phyloP scores from a whole-genome alignment of 2,888 invertebrate species.

The Hirtodrosophila alboralis region DNA sequence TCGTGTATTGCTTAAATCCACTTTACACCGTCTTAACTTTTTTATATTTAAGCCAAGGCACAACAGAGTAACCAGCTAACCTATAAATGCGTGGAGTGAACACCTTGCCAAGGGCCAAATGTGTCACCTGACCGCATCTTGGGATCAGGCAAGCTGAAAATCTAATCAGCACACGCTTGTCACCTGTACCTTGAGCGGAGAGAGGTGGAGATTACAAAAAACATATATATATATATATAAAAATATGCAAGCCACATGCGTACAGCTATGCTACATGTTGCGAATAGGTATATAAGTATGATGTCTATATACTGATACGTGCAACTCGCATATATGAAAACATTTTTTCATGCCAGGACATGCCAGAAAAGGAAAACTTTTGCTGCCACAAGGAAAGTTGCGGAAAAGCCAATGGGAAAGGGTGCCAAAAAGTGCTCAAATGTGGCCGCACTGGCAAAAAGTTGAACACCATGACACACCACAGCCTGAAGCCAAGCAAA shows the following conservation, averaged over 20 bases:
- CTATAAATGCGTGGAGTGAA: constrained; percentile 41
- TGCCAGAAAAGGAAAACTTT: constrained; percentile 53
- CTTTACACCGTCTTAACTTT: too few relatives aligned
- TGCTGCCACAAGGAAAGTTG: constrained; percentile 44
- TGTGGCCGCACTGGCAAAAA: constrained; percentile 43
- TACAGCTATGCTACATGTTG: neutral
- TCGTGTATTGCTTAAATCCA: too few relatives aligned
- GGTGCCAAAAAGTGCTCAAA: constrained; percentile 33
- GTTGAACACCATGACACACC: constrained; percentile 4
- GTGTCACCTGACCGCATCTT: constrained; percentile 47
- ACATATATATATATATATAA: too few relatives aligned
- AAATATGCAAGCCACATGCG: constrained; percentile 20
- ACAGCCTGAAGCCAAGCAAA: constrained; percentile 28
- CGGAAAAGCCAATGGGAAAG: constrained; percentile 10
- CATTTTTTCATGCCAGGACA: constrained; percentile 48
- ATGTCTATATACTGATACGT: constrained; percentile 21
- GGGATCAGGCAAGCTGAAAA: constrained; percentile 47
- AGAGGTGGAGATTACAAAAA: too few relatives aligned
- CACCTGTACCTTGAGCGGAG: constrained; percentile 17
- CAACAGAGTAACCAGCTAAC: constrained; percentile 62
- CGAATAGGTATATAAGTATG: constrained; percentile 10
- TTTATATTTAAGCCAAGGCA: too few relatives aligned
- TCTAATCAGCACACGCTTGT: constrained; percentile 68
- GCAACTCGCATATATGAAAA: constrained; percentile 27
- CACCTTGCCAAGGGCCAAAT: constrained; percentile 23